Base-by-base conservation (phyloP, 2,888 invertebrate genomes). In the Rhagonycha lutea region DNA sequence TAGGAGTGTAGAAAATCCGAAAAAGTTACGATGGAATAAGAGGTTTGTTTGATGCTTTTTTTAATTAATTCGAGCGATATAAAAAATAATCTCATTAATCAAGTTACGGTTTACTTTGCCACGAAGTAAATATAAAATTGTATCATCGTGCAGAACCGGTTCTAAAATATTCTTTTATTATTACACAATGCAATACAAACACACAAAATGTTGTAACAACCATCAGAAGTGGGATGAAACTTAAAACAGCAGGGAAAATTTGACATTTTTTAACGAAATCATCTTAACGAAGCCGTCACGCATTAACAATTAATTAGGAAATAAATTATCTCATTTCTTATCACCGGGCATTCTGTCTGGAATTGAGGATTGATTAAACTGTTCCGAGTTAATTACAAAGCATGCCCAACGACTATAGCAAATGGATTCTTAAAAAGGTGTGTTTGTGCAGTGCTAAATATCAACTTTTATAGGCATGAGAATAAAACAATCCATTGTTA, bases 311-410 rank as follows among this genome's bases (percentile, higher is more conserved):
- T 65, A 65, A 65, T 65, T 63, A 63, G 23, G 11, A 62, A 8
- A 63, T 14, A 63, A 24, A 63, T 63, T 63, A 63, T 63, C 24
- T 12, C 7, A 63, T 23, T 63, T 63, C 63, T 60, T 72, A 60
- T 67, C n/a, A 11, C n/a, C 71, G 8, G 23, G 12, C 67, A 24
- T 65, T 23, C 67, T 32, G 72, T 60, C 26, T 18, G 7, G 62
- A 72, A 72, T 72, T 47, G 67, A 72, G 62, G 67, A 72, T 72
- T 65, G 67, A 72, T 72, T 72, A 72, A 72, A 47, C 60, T 67
- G 72, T 26, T 47, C 60, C 24, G 47, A 14, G 63, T 65, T 70
- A 70, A 70, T 70, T 70, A 70, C 70, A 23, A 65, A 24, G 63
- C 63, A 24, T 24, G 24, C 26, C 26, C 63, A 63, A 63, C 63